Evolutionary conservation across 1,140 invertebrate genomes (phyloP), one percentile per base, ranked within the genome.

Genomic region (Scaptomyza pallida): DNA sequence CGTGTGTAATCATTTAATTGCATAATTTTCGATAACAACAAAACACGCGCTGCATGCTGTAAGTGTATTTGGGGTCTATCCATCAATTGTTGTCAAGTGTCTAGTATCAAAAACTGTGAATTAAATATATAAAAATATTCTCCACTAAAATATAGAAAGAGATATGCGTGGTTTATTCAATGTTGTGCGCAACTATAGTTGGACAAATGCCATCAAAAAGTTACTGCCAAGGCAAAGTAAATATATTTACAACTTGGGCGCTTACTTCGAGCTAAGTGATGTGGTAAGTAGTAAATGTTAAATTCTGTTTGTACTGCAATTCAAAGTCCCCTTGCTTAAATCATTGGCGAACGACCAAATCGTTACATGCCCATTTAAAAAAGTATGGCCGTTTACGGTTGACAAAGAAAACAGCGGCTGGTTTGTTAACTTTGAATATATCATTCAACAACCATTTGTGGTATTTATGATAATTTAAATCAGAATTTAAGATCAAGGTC

Each of bases 241-340:
- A 51, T 67, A 79, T 61, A 77, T 90, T n/a, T 90, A 90, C 59
- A 90, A 90, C 16, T 60, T 89, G 5, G 83, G 89, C 6, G 75
- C 63, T 17, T 75, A 62, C 21, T 90, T 90, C 15, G 89, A 90
- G 17, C 35, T 77, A 1, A 43, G 52, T 15, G 73, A 90, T 60
- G 89, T 90, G 81, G 89, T 90, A 50, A 88, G 83, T 74, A 41
- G 23, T 15, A 16, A 21, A n/a, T 16, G 23, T 43, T 23, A 5
- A 40, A 9, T 2, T 3, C 5, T 8, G 17, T 17, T 3, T 19
- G 12, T 0, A 13, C 21, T 19, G 3, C 26, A 26, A 19, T 30
- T 26, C 10, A 30, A 35, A 30, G 21, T 16, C 13, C 5, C 1
- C 12, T 23, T 30, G n/a, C n/a, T n/a, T n/a, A n/a, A n/a, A n/a